These are phyloP conservation scores for Neuroscelio doddi DNA, from an alignment of 2,888 invertebrate species.

Conservation along the genomic window DNA sequence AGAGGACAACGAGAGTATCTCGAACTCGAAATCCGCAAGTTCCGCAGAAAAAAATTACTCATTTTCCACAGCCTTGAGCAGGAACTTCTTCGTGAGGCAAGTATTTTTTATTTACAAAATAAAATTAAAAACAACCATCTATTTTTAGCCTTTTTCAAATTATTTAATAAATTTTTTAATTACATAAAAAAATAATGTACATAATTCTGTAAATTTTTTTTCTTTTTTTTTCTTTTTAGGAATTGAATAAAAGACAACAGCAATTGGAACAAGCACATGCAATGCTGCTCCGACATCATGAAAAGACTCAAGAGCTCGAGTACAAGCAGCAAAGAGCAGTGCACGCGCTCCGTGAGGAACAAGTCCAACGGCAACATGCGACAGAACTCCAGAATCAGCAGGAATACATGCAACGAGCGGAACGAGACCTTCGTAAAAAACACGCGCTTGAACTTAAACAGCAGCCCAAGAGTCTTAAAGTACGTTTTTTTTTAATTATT, in stretches of 20 bases:
- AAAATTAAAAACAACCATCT: no score
- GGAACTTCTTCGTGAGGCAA: slow-evolving; percentile 90
- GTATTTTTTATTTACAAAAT: slow-evolving; percentile 51
- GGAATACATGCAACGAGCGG: slow-evolving; percentile 95
- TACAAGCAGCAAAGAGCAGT: slow-evolving; percentile 96
- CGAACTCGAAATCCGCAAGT: slow-evolving; percentile 93
- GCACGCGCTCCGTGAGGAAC: slow-evolving; percentile 91
- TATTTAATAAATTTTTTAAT: slow-evolving; percentile 5
- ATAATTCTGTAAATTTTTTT: background rate
- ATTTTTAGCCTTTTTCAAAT: slow-evolving; percentile 12
- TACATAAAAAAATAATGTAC: background rate
- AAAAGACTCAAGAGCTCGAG: slow-evolving; percentile 96
- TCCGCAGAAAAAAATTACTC: slow-evolving; percentile 90
- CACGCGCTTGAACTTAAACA: slow-evolving; percentile 97
- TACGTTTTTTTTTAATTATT: no score
- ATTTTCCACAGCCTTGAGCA: slow-evolving; percentile 91
- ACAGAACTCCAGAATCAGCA: slow-evolving; percentile 96
- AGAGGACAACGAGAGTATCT: slow-evolving; percentile 92
- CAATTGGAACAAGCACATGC: slow-evolving; percentile 96
- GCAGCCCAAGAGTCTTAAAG: slow-evolving; percentile 98
- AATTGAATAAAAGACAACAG: slow-evolving; percentile 93
- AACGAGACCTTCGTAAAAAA: slow-evolving; percentile 95
- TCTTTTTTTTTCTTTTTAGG: slow-evolving; percentile 75
- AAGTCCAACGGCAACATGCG: slow-evolving; percentile 91
- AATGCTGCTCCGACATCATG: slow-evolving; percentile 96